Percentiles rank a stretch among this genome's conserved stretches.
phyloP scores from a whole-genome alignment of 1,140 invertebrate genomes.

The Bombus difficillimus region DNA sequence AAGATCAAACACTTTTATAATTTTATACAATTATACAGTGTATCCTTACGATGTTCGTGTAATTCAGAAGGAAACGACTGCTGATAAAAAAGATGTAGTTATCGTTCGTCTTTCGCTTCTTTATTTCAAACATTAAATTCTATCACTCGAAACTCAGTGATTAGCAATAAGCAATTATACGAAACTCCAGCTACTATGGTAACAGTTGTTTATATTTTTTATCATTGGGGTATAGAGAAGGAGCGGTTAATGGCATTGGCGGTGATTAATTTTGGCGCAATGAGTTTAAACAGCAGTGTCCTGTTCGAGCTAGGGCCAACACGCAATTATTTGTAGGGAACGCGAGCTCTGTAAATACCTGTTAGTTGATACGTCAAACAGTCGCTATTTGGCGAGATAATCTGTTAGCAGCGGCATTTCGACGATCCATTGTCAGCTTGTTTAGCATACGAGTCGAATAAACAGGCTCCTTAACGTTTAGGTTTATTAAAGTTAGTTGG shows the following conservation, averaged over 20 bases:
- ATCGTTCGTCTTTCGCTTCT: no score
- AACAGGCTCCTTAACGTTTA: background rate
- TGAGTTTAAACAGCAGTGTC: background rate
- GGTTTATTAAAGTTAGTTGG: background rate
- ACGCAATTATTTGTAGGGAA: constrained; percentile 28
- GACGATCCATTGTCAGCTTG: background rate
- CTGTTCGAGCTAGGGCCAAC: background rate
- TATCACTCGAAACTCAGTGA: no score
- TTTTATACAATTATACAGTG: no score
- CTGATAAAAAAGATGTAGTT: no score
- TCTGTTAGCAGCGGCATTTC: constrained; percentile 4
- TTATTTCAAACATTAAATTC: no score
- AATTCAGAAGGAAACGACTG: no score
- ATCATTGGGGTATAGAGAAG: background rate
- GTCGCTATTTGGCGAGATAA: constrained; percentile 1
- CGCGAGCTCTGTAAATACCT: constrained; percentile 2
- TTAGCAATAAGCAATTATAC: no score
- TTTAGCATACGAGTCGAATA: background rate
- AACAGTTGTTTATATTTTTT: background rate
- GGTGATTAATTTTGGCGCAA: constrained; percentile 10
- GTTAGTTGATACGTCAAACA: constrained; percentile 21
- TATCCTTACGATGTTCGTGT: no score
- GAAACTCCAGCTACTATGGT: no score
- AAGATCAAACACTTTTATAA: no score
- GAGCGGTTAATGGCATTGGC: background rate